A percentile compares a stretch with the other conserved stretches of the same genome.
phyloP scores from a whole-genome alignment of 2,797 vertebrate species.

The Meriones psammophilus region DNA sequence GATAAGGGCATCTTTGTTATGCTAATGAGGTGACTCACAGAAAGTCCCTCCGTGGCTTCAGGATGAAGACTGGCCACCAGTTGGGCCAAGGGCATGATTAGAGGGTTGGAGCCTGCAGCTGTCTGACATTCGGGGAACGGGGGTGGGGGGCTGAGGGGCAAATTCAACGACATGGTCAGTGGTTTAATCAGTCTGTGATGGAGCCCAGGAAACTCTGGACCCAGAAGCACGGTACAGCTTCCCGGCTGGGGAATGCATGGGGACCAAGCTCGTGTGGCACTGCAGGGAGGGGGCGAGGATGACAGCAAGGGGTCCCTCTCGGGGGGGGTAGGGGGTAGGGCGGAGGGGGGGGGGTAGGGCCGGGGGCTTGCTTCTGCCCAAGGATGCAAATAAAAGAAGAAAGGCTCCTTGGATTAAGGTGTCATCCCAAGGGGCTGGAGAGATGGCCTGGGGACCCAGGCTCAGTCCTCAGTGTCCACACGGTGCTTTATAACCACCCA shows the following conservation, averaged over 20 bases:
- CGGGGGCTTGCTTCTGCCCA: not conserved
- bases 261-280: not conserved
- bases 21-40: not conserved
- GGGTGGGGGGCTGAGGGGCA: not conserved
- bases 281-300: too few species aligned
- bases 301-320: fast-evolving
- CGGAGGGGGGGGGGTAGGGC: fast-evolving
- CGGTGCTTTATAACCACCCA: not conserved
- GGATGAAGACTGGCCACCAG: not conserved
- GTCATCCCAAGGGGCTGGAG: not conserved
- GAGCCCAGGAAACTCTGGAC: not conserved
- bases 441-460: not conserved
- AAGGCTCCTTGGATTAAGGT: not conserved
- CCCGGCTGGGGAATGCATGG: not conserved
- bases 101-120: not conserved
- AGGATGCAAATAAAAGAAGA: not conserved
- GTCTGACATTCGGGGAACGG: not conserved
- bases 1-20: not conserved
- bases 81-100: not conserved
- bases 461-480: not conserved
- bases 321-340: fast-evolving
- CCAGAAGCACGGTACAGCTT: not conserved
- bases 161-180: not conserved
- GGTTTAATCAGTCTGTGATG: not conserved
- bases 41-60: not conserved